Base-by-base conservation (phyloP, 1,140 invertebrate species). In the Cherax quadricarinatus region DNA sequence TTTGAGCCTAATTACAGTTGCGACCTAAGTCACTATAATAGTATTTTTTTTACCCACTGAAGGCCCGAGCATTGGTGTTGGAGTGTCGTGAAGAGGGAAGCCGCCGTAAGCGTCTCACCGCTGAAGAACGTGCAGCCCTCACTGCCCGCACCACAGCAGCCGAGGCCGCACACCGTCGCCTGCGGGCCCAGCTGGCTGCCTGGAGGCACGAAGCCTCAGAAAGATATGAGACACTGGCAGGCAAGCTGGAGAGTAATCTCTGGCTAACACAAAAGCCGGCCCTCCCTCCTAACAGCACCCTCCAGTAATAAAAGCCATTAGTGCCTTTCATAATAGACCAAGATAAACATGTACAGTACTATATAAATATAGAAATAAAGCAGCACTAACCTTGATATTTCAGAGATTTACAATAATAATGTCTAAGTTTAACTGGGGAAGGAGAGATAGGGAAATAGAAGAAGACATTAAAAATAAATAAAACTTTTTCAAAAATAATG, bases 191-290 rank as follows among this genome's bases (percentile, higher is more conserved):
- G 79, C 79, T 89, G 60, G 87, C 87, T 14, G 87, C 87, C 0
- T 88, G 87, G 87, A 81, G 75, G 24, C 87, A 88, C 75, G 87
- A 88, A n/a, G 87, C 87, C 41, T 79, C 78, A 6, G 88, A 89
- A 30, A 82, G 88, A 66, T 89, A 89, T 51, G 88, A 89, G 21
- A 66, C 79, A 18, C 60, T 89, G 51, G 80, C 88, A 10, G 60
- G 24, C 12, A 57, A 82, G 60, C 88, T 89, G 41, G 88, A 82
- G 78, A 57, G 10, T 41, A 57, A 82, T 53, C 57, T 51, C 41
- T 48, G 60, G 60, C 62, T 89, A 41, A 16, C 12, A 4, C 62
- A 66, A 16, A 14, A 4, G 62, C 62, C 62, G 57, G 4, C 12
- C 62, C 62, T 66, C 62, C 18, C 12, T 16, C 62, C 12, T 4